Evolutionary conservation across 2,113 vertebrate genomes (phyloP).

Genomic region (Entelurus aequoreus): DNA sequence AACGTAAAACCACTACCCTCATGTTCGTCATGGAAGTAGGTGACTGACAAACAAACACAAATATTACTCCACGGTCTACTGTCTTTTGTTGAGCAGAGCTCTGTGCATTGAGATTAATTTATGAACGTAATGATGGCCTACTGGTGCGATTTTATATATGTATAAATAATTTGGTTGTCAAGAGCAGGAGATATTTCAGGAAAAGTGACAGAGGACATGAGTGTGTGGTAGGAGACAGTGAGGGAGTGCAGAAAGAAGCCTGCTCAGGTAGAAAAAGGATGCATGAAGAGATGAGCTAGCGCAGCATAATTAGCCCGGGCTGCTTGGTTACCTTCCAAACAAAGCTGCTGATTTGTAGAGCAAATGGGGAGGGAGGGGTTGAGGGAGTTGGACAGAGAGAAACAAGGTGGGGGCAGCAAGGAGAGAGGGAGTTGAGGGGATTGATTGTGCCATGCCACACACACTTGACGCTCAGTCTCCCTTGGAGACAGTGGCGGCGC

Average conservation of each 20-base stretch:
- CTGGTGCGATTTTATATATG: too few relatives aligned
- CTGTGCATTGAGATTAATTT: neutral
- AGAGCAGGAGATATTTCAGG: slow-evolving; percentile 51
- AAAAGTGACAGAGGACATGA: slow-evolving; percentile 33
- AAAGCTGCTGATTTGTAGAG: slow-evolving; percentile 74
- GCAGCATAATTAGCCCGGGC: slow-evolving; percentile 70
- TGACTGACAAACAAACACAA: too few relatives aligned
- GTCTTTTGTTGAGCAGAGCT: slow-evolving; percentile 8
- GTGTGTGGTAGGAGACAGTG: slow-evolving; percentile 6
- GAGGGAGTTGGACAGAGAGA: slow-evolving; percentile 45
- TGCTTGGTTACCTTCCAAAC: slow-evolving; percentile 80
- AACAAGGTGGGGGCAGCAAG: slow-evolving; percentile 37
- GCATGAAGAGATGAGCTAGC: slow-evolving; percentile 47
- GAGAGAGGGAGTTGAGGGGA: slow-evolving; percentile 57
- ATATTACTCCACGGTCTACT: too few relatives aligned
- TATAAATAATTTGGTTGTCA: slow-evolving; percentile 41
- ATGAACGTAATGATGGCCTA: too few relatives aligned
- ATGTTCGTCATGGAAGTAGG: too few relatives aligned
- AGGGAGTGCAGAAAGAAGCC: slow-evolving; percentile 27
- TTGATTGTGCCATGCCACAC: slow-evolving; percentile 69
- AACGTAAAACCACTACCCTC: too few relatives aligned
- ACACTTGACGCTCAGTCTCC: slow-evolving; percentile 75
- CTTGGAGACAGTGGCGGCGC: slow-evolving; percentile 65
- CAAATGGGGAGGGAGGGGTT: slow-evolving; percentile 60
- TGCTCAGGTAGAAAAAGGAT: slow-evolving; percentile 47